phyloP scores from a whole-genome alignment of 2,888 invertebrate genomes.

The Agrenia bidenticulata region DNA sequence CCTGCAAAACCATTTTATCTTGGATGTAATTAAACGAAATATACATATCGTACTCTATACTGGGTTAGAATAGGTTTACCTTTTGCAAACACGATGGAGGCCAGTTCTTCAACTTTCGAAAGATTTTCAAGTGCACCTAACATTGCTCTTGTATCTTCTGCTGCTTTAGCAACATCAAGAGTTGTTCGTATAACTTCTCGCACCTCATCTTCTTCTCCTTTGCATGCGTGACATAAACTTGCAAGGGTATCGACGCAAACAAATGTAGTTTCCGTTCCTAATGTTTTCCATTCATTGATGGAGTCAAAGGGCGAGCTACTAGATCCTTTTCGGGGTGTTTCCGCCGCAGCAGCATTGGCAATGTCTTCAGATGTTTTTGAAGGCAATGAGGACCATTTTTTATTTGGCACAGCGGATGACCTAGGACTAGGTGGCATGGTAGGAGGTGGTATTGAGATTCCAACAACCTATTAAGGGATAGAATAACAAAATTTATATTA shows the following conservation, averaged over 20 bases:
- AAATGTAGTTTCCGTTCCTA: constrained; percentile 51
- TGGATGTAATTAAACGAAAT: background rate
- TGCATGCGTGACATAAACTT: constrained; percentile 47
- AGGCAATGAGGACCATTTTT: constrained; percentile 52
- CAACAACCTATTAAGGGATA: constrained; percentile 44
- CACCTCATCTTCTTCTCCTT: constrained; percentile 53
- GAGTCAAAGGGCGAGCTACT: constrained; percentile 31
- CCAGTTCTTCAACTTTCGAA: constrained; percentile 49
- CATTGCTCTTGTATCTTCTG: constrained; percentile 52
- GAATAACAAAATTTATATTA: background rate
- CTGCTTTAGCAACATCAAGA: constrained; percentile 51
- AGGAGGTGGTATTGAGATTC: constrained; percentile 51
- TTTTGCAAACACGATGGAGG: constrained; percentile 52
- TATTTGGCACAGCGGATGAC: constrained; percentile 49
- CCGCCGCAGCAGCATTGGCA: constrained; percentile 23
- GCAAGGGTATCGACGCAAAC: constrained; percentile 49
- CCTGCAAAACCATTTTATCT: no score
- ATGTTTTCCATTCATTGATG: constrained; percentile 48
- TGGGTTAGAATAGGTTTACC: no score
- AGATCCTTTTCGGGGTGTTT: constrained; percentile 13
- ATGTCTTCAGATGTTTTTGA: constrained; percentile 44
- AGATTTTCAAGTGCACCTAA: constrained; percentile 50
- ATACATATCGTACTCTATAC: background rate
- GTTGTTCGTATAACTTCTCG: constrained; percentile 52
- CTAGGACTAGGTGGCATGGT: constrained; percentile 52